These are phyloP conservation scores for Acropora tenuis DNA, from an alignment of 64 coral and sea anemone species.

Conservation along the genomic window DNA sequence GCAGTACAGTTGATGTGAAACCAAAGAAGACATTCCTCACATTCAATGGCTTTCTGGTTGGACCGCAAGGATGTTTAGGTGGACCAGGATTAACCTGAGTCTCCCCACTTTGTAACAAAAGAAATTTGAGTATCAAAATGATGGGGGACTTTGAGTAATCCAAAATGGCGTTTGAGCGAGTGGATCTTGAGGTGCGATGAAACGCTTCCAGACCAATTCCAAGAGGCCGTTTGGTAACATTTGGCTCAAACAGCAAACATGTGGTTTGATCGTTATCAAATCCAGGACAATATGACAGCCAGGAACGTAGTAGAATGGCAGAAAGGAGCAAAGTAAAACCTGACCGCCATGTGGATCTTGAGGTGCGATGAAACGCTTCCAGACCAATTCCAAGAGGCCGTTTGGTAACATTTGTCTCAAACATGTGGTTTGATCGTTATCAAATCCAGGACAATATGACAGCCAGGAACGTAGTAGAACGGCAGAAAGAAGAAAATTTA, in stretches of 20 bases:
- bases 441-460: not conserved
- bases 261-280: not conserved
- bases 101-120: constrained; percentile 10
- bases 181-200: not conserved
- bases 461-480: constrained; percentile 1
- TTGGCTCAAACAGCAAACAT: not conserved
- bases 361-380: not conserved
- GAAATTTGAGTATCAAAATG: not conserved
- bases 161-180: constrained; percentile 27
- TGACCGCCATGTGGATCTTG: not conserved
- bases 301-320: not conserved
- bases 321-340: constrained; percentile 1
- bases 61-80: constrained; percentile 41
- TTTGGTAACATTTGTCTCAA: not conserved
- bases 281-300: not conserved
- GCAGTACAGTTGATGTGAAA: constrained; percentile 31
- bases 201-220: not conserved
- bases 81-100: constrained; percentile 40
- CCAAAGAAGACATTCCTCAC: constrained; percentile 54
- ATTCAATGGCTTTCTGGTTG: constrained; percentile 44
- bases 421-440: not conserved
- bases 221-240: not conserved
- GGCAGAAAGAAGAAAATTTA: not conserved
- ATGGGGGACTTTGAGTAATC: not conserved
- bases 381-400: not conserved